Base-by-base conservation (phyloP, 1,140 invertebrate species). In the Dreissena polymorpha region DNA sequence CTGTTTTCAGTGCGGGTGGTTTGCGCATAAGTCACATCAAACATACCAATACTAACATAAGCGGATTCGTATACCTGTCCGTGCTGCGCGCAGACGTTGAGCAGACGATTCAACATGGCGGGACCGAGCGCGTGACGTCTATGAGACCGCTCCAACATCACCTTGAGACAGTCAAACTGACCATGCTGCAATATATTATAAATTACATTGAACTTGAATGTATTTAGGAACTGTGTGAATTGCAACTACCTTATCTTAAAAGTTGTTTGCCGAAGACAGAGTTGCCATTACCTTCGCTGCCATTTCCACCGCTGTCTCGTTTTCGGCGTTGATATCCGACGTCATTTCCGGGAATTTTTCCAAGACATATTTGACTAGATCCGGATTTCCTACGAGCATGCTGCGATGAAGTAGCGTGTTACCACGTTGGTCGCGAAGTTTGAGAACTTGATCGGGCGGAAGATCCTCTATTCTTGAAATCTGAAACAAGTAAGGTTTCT, bases 291-390 rank as follows among this genome's bases (percentile, higher is more conserved):
- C 81, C 67, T 63, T 83, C n/a, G 73, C 81, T 6, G 81, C 81
- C 0, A 83, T 29, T 65, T 83, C 81, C 23, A 83, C 53, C 10
- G 73, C 73, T 0, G 81, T 76, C 57, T 65, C 60, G 25, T 77
- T 83, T 16, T 76, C 81, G 3, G 50, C 10, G 57, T 83, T 83
- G 67, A 83, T 69, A 14, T 83, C 81, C 23, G 73, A 76, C 7
- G 53, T 57, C 65, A 76, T 50, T 60, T 77, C 81, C 49, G 81
- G 72, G 39, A 68, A 83, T 39, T 77, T 76, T 21, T 55, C 73
- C 27, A 83, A 18, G 0, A 71, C 55, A 57, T 70, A 76, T 25
- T 70, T 76, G 6, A 83, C 50, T 49, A 71, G 72, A 23, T 83
- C 73, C 16, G 73, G 10, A 23, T 77, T 76, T 10, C 81, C 81